Evolutionary conservation across 1,140 invertebrate species (phyloP).

Genomic region (Drosophila azteca): DNA sequence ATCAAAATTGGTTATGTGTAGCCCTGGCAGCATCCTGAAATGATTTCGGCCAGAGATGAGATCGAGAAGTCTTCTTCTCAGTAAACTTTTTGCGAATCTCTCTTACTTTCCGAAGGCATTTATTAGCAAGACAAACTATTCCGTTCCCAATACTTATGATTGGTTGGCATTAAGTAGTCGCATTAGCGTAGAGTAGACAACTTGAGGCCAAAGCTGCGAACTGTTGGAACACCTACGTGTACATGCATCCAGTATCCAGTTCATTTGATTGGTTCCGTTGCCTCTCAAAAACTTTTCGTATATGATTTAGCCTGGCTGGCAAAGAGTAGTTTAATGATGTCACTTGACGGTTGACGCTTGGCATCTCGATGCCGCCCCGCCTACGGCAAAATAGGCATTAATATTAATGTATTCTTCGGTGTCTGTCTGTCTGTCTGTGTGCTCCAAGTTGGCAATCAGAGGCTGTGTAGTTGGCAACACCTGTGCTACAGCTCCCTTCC

Average conservation of each 20-base stretch:
- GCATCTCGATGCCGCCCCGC: slow-evolving; percentile 25
- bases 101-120: too few species aligned
- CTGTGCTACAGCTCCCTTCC: slow-evolving; percentile 20
- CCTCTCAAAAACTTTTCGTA: slow-evolving; percentile 18
- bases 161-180: too few species aligned
- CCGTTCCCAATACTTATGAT: too few species aligned
- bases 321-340: slow-evolving; percentile 60
- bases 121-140: too few species aligned
- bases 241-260: neutral
- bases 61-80: too few species aligned
- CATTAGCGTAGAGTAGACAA: too few species aligned
- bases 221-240: too few species aligned
- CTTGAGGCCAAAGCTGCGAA: too few species aligned
- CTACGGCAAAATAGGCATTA: slow-evolving; percentile 59
- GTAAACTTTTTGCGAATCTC: too few species aligned
- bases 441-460: slow-evolving; percentile 58
- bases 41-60: too few species aligned
- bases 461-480: slow-evolving; percentile 59
- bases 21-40: slow-evolving; percentile 31
- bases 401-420: slow-evolving; percentile 67
- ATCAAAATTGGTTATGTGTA: slow-evolving; percentile 57
- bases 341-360: slow-evolving; percentile 53
- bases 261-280: slow-evolving; percentile 15
- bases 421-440: slow-evolving; percentile 39
- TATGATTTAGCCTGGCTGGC: slow-evolving; percentile 58